Base-by-base conservation (phyloP, 2,888 invertebrate genomes). In the Nysson spinosus region DNA sequence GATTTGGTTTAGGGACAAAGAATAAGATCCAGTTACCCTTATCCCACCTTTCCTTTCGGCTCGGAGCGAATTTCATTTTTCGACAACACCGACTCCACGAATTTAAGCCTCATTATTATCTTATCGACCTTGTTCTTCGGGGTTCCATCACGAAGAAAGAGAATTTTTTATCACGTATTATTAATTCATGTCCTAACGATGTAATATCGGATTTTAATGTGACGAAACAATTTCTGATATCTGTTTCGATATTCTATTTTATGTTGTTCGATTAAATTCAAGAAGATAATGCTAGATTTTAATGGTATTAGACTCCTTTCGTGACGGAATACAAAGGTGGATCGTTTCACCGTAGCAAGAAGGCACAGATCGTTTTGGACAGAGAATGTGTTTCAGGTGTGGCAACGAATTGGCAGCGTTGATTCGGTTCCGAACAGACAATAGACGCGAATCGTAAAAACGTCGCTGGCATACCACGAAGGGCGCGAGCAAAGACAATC, bases 381-480 rank as follows among this genome's bases (percentile, higher is more conserved):
- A 32, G 20, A 37, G 1, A 24, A 7, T 46, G 19, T 32, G 55
- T 35, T 58, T 46, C 60, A 67, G 63, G 63, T 67, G 60, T 39
- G 52, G 61, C 46, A 42, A 66, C 57, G 72, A 74, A 74, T 74
- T 72, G 76, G 69, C 69, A 39, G 56, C 64, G 65, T 40, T 71
- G 60, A 26, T 56, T 63, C 39, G 43, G 57, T 35, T 40, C 5
- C 56, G 37, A 20, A 11, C 30, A 74, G 70, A 79, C 82, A 80
- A 83, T 74, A 65, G 72, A 61, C 58, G 32, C 54, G 43, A 66
- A 71, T 79, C 83, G 79, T 83, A 82, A 83, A 82, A 82, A 76
- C 76, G 81, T 80, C 81, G 72, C 66, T 74, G 72, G 67, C 83
- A 80, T 83, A 80, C 81, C 79, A 67, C 77, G 72, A 63, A 54